These are phyloP conservation scores for Clarias platycephalus DNA, from an alignment of 2,797 vertebrate species.

Conservation along the genomic window DNA sequence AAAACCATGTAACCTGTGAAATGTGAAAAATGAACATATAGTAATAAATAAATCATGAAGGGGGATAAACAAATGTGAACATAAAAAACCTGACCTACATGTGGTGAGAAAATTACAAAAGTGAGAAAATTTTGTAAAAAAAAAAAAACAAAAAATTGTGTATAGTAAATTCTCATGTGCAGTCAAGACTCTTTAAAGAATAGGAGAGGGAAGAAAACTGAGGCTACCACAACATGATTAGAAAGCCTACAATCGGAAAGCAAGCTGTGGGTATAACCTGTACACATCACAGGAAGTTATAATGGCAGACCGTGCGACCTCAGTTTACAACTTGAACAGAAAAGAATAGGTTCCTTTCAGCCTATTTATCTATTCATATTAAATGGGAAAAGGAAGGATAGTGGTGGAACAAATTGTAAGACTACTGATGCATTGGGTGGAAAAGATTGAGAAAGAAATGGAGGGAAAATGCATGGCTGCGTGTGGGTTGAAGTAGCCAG, in stretches of 20 bases:
- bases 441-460: conserved; percentile 15
- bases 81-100: neutral
- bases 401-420: conserved; percentile 9
- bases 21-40: neutral
- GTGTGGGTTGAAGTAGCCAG: conserved; percentile 60
- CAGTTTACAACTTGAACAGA: neutral
- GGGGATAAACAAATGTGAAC: neutral
- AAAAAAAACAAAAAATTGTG: too few relatives aligned
- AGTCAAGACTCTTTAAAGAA: neutral
- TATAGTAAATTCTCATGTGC: neutral
- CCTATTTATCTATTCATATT: conserved; percentile 27
- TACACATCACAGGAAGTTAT: neutral
- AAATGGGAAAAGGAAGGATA: neutral
- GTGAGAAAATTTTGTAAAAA: too few relatives aligned
- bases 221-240: neutral
- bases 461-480: neutral
- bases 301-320: conserved; percentile 13
- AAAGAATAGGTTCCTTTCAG: conserved; percentile 18
- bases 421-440: conserved; percentile 6
- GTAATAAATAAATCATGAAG: neutral
- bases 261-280: neutral
- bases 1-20: neutral
- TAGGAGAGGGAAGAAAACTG: neutral
- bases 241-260: neutral
- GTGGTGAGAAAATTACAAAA: neutral